Percentiles rank a stretch among this genome's conserved stretches.
phyloP scores from a whole-genome alignment of 1,140 invertebrate species.

The Danaus plexippus region DNA sequence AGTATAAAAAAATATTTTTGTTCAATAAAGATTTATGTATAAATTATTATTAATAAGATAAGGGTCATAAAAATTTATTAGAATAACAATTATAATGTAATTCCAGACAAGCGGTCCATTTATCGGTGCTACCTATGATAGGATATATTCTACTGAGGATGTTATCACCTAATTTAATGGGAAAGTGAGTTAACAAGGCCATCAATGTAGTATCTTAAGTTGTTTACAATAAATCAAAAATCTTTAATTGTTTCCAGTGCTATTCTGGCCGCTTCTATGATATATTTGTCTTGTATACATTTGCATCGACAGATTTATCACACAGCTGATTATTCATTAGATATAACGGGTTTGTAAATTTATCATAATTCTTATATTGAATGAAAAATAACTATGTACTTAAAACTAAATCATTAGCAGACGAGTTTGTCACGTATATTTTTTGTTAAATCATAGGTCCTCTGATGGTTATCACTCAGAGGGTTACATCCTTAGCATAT shows the following conservation, averaged over 20 bases:
- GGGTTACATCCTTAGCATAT: slow-evolving; percentile 93
- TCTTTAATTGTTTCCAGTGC: slow-evolving; percentile 71
- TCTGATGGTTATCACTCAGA: slow-evolving; percentile 97
- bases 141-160: slow-evolving; percentile 80
- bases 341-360: slow-evolving; percentile 83
- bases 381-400: no score
- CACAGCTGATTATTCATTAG: slow-evolving; percentile 89
- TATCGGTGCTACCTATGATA: slow-evolving; percentile 80
- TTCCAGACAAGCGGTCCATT: slow-evolving; percentile 83
- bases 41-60: no score
- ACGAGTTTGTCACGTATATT: slow-evolving; percentile 2
- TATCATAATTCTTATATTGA: no score
- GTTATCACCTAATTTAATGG: slow-evolving; percentile 45
- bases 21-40: no score
- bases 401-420: no score
- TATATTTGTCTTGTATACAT: slow-evolving; percentile 89
- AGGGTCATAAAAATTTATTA: neutral
- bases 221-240: no score
- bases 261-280: slow-evolving; percentile 82
- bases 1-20: no score
- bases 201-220: no score
- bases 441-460: slow-evolving; percentile 76
- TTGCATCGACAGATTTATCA: slow-evolving; percentile 89
- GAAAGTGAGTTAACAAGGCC: slow-evolving; percentile 36
- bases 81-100: slow-evolving; percentile 21